Conservation (phyloP, 1,140 invertebrate genomes). For the Apocrypta bakeri region DNA sequence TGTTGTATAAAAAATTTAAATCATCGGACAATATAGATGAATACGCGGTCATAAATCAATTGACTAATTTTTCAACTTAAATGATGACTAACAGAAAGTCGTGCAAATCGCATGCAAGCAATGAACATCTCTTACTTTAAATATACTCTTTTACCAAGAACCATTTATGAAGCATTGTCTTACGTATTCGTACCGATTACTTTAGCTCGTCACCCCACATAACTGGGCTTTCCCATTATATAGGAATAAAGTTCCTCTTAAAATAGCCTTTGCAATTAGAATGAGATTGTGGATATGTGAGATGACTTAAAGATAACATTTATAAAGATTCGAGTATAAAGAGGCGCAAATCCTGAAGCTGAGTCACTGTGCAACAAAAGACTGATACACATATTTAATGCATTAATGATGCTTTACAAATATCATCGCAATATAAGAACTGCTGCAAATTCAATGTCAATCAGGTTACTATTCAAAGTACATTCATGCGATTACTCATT, state of each 20-base stretch:
- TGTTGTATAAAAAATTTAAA: background rate
- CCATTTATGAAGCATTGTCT: slow-evolving; percentile 29
- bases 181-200: background rate
- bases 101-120: slow-evolving; percentile 34
- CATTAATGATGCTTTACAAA: too few species aligned
- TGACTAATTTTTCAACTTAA: slow-evolving; percentile 62
- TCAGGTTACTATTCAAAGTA: too few species aligned
- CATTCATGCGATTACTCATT: too few species aligned
- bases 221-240: background rate
- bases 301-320: background rate
- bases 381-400: too few species aligned
- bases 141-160: slow-evolving; percentile 33
- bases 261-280: background rate
- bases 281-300: background rate
- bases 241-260: background rate
- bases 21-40: slow-evolving; percentile 9
- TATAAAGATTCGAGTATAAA: background rate
- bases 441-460: too few species aligned
- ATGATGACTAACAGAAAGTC: slow-evolving; percentile 62
- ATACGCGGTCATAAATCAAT: slow-evolving; percentile 63
- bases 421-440: too few species aligned
- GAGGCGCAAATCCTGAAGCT: too few species aligned
- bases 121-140: slow-evolving; percentile 50
- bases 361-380: too few species aligned
- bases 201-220: background rate